Conservation (phyloP, 2,797 vertebrate species). For the Sebastes trivittatus region DNA sequence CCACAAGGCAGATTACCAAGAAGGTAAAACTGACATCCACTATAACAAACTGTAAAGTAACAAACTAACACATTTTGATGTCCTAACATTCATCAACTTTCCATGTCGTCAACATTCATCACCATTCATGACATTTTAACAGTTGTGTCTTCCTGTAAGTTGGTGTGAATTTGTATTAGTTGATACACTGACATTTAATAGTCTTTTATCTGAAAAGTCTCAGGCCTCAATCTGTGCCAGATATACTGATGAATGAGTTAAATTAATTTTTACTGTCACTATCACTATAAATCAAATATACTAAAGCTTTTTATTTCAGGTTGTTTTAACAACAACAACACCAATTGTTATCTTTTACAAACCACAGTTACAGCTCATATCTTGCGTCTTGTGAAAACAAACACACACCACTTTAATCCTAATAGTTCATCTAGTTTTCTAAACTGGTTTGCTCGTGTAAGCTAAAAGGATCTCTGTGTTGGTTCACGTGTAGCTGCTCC, state of each 20-base stretch:
- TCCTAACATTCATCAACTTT: slow-evolving; percentile 28
- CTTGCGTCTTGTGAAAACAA: neutral
- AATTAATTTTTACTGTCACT: neutral
- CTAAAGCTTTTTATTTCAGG: neutral
- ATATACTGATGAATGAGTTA: neutral
- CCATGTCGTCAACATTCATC: slow-evolving; percentile 44
- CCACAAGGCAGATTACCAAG: slow-evolving; percentile 85
- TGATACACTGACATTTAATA: neutral
- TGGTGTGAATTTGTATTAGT: neutral
- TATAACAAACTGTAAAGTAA: slow-evolving; percentile 28
- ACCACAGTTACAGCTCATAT: neutral
- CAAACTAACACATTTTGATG: slow-evolving; percentile 38
- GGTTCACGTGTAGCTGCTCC: slow-evolving; percentile 83
- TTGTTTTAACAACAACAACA: neutral
- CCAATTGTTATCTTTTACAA: neutral
- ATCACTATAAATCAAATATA: neutral
- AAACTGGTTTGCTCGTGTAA: neutral
- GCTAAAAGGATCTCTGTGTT: slow-evolving; percentile 22
- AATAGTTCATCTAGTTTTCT: neutral
- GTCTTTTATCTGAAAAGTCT: too few relatives aligned
- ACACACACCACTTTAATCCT: neutral
- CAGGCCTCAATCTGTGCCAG: too few relatives aligned
- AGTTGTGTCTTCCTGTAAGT: neutral
- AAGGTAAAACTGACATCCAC: slow-evolving; percentile 86
- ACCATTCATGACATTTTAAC: slow-evolving; percentile 26